Evolutionary conservation across 2,888 invertebrate species (phyloP).

Genomic region (Trissolcus brochymenae): DNA sequence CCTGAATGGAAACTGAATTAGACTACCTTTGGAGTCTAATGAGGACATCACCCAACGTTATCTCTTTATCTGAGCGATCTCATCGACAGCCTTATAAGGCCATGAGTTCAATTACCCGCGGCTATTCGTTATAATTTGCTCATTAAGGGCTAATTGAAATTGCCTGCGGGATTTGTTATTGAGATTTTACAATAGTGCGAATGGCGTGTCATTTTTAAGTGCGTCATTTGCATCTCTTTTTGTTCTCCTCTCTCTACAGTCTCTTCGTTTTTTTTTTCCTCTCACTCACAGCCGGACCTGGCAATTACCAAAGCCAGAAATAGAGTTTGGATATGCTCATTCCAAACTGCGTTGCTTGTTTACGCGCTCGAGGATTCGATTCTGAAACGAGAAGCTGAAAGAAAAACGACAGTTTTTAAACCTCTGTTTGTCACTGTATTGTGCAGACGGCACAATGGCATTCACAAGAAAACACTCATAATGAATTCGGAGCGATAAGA

Average conservation of each 20-base stretch:
- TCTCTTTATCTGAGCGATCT: slow-evolving; percentile 48
- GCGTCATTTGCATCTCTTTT: slow-evolving; percentile 21
- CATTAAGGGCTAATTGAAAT: slow-evolving; percentile 55
- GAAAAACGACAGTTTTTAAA: neutral
- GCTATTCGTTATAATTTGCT: slow-evolving; percentile 53
- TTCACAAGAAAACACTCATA: slow-evolving; percentile 11
- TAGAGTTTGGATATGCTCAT: slow-evolving; percentile 21
- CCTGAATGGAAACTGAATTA: slow-evolving; percentile 46
- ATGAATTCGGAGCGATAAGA: slow-evolving; percentile 32
- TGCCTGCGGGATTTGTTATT: slow-evolving; percentile 29
- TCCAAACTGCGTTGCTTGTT: slow-evolving; percentile 19
- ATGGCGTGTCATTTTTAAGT: slow-evolving; percentile 35
- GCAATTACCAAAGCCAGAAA: slow-evolving; percentile 31
- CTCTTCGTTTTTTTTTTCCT: neutral
- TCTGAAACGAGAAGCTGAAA: slow-evolving; percentile 8
- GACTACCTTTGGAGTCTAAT: slow-evolving; percentile 43
- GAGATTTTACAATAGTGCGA: slow-evolving; percentile 47
- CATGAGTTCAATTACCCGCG: slow-evolving; percentile 40
- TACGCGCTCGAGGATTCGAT: slow-evolving; percentile 10
- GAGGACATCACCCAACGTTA: slow-evolving; percentile 48
- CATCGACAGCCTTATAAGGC: slow-evolving; percentile 50
- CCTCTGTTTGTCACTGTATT: slow-evolving; percentile 14
- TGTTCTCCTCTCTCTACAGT: neutral
- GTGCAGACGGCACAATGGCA: slow-evolving; percentile 29
- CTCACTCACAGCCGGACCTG: slow-evolving; percentile 4